Evolutionary conservation across 64 coral and sea anemone genomes (phyloP), one percentile per base, ranked within the genome.

Genomic region (Dendrophyllia cribrosa): DNA sequence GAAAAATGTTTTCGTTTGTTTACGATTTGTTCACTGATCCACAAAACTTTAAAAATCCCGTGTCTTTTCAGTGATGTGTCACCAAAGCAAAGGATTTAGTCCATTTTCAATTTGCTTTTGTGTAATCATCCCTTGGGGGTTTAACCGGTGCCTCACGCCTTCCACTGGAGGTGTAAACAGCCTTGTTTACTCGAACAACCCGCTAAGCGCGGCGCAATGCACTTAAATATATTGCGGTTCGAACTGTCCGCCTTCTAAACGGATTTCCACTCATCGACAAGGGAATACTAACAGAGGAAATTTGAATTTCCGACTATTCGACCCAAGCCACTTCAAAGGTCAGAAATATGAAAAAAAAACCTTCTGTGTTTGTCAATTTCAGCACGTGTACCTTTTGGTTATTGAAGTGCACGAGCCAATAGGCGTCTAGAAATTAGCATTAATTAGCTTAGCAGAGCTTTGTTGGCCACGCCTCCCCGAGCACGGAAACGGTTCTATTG

Each of bases 401-500:
- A 84, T 84, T 84, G 34, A 84, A 84, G 14, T 51, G 59, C 44
- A 23, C 19, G 43, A 67, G 62, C 80, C 80, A 84, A 84, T 84
- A n/a, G 61, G 60, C 20, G 19, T 4, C 59, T 34, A 19, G 43
- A 84, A 44, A 84, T 84, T 84, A 84, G 63, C 80, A 84, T 84
- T 84, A 84, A 84, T 84, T 84, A 84, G 62, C 80, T 67, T 84
- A 67, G 80, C n/a, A 67, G 80, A 61, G 62, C 50, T 50, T 65
- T n/a, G 3, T 50, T 51, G 46, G 61, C 80, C 80, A 66, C 80
- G 80, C 80, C 80, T 84, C 80, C 80, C 45, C 9, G 17, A 49
- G 77, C 80, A n/a, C 62, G 80, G 80, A 84, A 84, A 84, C 80
- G 61, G 80, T 84, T 84, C 80, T 84, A 51, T 84, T 84, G 80